Conservation (phyloP, 2,797 vertebrate genomes). For the Melanotaenia nigrans region DNA sequence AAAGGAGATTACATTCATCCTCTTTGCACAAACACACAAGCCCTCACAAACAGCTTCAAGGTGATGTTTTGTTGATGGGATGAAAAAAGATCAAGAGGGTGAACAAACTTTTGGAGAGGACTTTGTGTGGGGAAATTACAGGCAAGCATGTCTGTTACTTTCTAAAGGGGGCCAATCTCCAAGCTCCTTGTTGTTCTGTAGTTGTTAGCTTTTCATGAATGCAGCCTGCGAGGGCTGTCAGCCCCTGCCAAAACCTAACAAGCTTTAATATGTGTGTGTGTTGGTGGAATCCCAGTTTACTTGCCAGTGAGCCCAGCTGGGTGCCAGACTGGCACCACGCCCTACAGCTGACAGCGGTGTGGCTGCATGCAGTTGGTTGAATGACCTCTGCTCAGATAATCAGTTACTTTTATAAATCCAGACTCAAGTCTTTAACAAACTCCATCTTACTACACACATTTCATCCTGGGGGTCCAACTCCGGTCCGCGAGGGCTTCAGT, state of each 20-base stretch:
- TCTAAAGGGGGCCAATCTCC: slow-evolving; percentile 33
- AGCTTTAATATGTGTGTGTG: slow-evolving; percentile 15
- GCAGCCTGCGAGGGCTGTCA: slow-evolving; percentile 12
- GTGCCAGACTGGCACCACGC: slow-evolving; percentile 43
- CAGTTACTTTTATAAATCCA: background rate
- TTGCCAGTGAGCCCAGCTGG: slow-evolving; percentile 7
- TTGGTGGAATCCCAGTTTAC: slow-evolving; percentile 2
- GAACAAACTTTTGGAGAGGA: slow-evolving; percentile 23
- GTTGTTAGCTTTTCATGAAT: slow-evolving; percentile 26
- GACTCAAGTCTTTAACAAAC: background rate
- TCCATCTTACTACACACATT: background rate
- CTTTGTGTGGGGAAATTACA: slow-evolving; percentile 25
- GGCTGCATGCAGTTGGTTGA: slow-evolving; percentile 18
- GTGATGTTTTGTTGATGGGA: slow-evolving; percentile 25
- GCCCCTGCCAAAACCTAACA: slow-evolving; percentile 30
- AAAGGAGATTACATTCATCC: slow-evolving; percentile 49
- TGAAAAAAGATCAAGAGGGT: slow-evolving; percentile 28
- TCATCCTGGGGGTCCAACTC: no score
- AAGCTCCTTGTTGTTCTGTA: slow-evolving; percentile 28
- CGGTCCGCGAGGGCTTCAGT: no score
- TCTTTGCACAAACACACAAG: slow-evolving; percentile 30
- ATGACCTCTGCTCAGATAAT: slow-evolving; percentile 32
- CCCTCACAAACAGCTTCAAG: slow-evolving; percentile 23
- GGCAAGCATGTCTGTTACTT: background rate
- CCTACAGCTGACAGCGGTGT: slow-evolving; percentile 16